Percentiles rank a stretch among this genome's conserved stretches.
These are phyloP conservation scores for Scaptomyza cyrtandrae DNA, from an alignment of 2,888 invertebrate genomes.

Conservation along the genomic window DNA sequence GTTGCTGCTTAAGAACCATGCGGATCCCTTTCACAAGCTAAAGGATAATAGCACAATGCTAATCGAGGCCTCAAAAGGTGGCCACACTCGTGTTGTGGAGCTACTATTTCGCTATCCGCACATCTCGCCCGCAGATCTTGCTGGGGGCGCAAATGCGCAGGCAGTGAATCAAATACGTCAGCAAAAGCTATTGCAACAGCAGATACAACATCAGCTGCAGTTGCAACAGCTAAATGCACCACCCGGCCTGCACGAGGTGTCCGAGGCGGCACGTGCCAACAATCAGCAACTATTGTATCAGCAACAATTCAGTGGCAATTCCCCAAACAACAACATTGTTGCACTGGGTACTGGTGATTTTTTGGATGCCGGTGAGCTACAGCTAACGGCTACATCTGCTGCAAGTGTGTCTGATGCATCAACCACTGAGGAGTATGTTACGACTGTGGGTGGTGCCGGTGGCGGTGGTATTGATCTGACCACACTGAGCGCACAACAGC, in stretches of 20 bases:
- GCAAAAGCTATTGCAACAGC: slow-evolving; percentile 84
- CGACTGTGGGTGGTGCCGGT: slow-evolving; percentile 35
- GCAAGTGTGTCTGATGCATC: slow-evolving; percentile 52
- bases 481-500: slow-evolving; percentile 83
- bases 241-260: slow-evolving; percentile 86
- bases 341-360: slow-evolving; percentile 78
- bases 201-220: slow-evolving; percentile 85
- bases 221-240: slow-evolving; percentile 83
- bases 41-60: slow-evolving; percentile 99
- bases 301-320: slow-evolving; percentile 79
- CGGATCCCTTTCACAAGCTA: slow-evolving; percentile 97
- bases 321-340: slow-evolving; percentile 60
- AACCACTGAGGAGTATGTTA: slow-evolving; percentile 81
- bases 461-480: slow-evolving; percentile 81
- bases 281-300: slow-evolving; percentile 85
- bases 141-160: slow-evolving; percentile 77
- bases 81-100: slow-evolving; percentile 97
- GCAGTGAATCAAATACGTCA: slow-evolving; percentile 82
- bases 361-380: slow-evolving; percentile 81
- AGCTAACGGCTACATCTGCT: slow-evolving; percentile 63
- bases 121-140: slow-evolving; percentile 87
- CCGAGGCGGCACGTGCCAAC: slow-evolving; percentile 86
- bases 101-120: slow-evolving; percentile 97
- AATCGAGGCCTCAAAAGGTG: slow-evolving; percentile 99
- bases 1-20: slow-evolving; percentile 94